These are phyloP conservation scores for Nymphalis io DNA, from an alignment of 1,140 invertebrate species.

Conservation along the genomic window DNA sequence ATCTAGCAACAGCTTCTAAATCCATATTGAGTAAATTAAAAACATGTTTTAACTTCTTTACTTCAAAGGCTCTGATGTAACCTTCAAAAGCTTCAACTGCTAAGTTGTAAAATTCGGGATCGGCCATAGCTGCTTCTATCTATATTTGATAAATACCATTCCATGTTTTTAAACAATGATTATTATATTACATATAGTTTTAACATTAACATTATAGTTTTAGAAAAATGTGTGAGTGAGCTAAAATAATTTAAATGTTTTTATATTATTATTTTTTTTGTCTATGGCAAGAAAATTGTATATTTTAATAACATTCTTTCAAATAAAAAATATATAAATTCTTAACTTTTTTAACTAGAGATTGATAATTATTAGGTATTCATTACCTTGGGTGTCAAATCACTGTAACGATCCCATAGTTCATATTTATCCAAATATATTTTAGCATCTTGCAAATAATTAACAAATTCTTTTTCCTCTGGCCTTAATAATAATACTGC, in stretches of 20 bases:
- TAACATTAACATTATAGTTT: no score
- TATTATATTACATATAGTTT: no score
- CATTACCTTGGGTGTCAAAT: conserved; percentile 62
- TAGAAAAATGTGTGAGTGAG: no score
- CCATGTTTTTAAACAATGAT: no score
- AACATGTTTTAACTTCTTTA: conserved; percentile 93
- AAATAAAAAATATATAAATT: no score
- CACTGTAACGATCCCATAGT: conserved; percentile 62
- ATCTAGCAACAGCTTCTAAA: conserved; percentile 88
- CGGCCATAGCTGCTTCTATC: conserved; percentile 93
- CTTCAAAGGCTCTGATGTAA: conserved; percentile 95
- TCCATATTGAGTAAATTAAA: conserved; percentile 94
- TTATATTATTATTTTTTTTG: no score
- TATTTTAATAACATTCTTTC: no score
- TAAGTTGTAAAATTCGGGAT: conserved; percentile 92
- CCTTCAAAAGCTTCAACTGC: conserved; percentile 96
- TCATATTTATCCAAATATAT: conserved; percentile 84
- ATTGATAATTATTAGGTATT: conserved; percentile 2
- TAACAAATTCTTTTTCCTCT: conserved; percentile 94
- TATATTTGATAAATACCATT: conserved; percentile 63
- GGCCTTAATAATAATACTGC: conserved; percentile 93
- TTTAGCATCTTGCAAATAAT: conserved; percentile 92
- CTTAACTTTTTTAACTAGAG: no score
- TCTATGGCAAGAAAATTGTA: no score
- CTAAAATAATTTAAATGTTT: no score